Evolutionary conservation across 2,888 invertebrate genomes (phyloP).

Genomic region (Palloptera scutellata): DNA sequence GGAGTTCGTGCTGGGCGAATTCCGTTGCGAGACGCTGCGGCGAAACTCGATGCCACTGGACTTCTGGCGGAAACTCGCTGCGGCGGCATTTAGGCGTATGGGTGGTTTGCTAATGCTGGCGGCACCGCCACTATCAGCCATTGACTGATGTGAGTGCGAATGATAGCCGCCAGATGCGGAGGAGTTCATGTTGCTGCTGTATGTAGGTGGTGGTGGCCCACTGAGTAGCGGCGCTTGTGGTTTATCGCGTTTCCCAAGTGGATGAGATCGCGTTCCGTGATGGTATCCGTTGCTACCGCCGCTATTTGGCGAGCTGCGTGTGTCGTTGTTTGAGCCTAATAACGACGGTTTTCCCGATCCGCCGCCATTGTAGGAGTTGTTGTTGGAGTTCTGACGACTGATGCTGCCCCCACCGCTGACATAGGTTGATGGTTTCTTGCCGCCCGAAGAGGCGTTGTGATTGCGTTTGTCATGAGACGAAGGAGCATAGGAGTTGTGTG

Average conservation of each 20-base stretch:
- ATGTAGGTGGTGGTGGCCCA: conserved; percentile 51
- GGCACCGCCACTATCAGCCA: conserved; percentile 35
- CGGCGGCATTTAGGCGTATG: conserved; percentile 53
- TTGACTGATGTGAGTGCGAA: conserved; percentile 21
- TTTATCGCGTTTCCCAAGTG: conserved; percentile 53
- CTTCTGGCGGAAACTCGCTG: conserved; percentile 51
- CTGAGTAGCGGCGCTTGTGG: conserved; percentile 52
- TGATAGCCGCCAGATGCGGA: conserved; percentile 33
- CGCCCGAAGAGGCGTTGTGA: conserved; percentile 39
- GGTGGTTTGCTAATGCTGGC: conserved; percentile 47
- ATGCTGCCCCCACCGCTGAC: conserved; percentile 30
- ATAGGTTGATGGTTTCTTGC: conserved; percentile 31
- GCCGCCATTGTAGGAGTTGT: conserved; percentile 37
- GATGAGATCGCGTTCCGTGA: conserved; percentile 49
- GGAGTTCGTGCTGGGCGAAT: conserved; percentile 63
- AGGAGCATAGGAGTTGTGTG: conserved; percentile 40
- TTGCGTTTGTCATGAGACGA: conserved; percentile 55
- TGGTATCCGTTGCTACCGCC: conserved; percentile 47
- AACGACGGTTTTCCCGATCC: conserved; percentile 50
- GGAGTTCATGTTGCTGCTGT: conserved; percentile 31
- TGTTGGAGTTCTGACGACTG: conserved; percentile 39
- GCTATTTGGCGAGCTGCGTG: conserved; percentile 53
- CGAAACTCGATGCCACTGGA: conserved; percentile 48
- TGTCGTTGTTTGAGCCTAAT: conserved; percentile 53
- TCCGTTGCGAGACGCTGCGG: conserved; percentile 62